These are phyloP conservation scores for Procambarus clarkii DNA, from an alignment of 1,140 invertebrate genomes.

Conservation along the genomic window DNA sequence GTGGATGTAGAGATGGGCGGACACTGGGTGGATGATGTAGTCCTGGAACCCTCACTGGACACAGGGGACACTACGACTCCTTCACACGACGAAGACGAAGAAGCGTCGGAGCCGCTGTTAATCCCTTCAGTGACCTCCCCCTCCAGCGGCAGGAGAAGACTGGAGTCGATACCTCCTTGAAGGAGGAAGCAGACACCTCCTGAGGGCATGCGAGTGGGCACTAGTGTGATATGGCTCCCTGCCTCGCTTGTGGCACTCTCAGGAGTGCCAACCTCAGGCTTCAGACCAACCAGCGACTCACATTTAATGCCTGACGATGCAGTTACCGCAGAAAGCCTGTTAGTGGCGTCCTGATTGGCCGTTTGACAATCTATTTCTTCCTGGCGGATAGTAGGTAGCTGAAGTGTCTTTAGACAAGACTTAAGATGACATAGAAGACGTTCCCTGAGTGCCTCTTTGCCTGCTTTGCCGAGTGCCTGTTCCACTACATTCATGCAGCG, in stretches of 20 bases:
- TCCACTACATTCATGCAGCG: conserved; percentile 41
- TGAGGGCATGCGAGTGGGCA: conserved; percentile 83
- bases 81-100: too few relatives aligned
- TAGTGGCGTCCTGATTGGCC: neutral
- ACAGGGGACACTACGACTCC: too few relatives aligned
- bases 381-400: neutral
- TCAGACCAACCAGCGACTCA: neutral
- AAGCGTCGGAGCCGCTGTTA: too few relatives aligned
- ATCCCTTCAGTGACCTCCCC: neutral
- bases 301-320: neutral
- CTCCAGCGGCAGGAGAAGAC: conserved; percentile 10
- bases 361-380: neutral
- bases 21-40: neutral
- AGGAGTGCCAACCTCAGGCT: neutral
- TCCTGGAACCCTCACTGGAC: too few relatives aligned
- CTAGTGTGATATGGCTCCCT: conserved; percentile 78
- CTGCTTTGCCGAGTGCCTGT: conserved; percentile 14
- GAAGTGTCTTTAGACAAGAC: neutral
- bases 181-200: conserved; percentile 82
- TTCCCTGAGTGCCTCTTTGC: conserved; percentile 33
- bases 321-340: neutral
- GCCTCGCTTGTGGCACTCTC: neutral
- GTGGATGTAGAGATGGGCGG: neutral
- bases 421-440: conserved; percentile 24
- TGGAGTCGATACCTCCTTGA: conserved; percentile 73